Percentiles rank a stretch among this genome's conserved stretches.
Conservation (phyloP, 2,888 invertebrate species). For the Amphipoea lucens region DNA sequence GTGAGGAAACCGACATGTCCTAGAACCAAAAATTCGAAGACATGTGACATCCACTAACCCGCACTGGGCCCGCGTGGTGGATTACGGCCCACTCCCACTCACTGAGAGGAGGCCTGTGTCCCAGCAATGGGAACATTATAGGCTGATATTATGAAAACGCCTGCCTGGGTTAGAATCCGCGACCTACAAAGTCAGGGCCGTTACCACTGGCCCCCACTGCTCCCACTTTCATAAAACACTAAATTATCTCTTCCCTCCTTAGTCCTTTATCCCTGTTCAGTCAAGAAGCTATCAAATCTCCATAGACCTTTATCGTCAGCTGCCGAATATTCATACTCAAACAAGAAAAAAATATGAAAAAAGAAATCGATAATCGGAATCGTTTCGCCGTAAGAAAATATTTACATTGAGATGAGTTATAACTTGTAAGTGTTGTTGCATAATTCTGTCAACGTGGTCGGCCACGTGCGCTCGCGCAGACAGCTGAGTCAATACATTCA, state of each 20-base stretch:
- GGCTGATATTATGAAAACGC: too few species aligned
- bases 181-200: background rate
- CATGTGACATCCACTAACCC: too few species aligned
- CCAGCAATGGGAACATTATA: too few species aligned
- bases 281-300: background rate
- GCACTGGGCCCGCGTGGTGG: too few species aligned
- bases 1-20: too few species aligned
- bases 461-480: conserved; percentile 73
- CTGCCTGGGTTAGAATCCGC: background rate
- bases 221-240: background rate
- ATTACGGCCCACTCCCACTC: too few species aligned
- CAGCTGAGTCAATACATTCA: conserved; percentile 74
- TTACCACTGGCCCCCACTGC: background rate
- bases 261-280: background rate
- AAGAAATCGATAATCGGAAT: conserved; percentile 48
- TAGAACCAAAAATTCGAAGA: too few species aligned
- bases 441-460: conserved; percentile 63
- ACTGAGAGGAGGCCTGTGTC: too few species aligned
- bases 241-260: background rate
- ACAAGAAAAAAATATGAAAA: conserved; percentile 8
- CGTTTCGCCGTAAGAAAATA: conserved; percentile 62
- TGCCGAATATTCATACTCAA: background rate
- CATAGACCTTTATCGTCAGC: conserved; percentile 3
- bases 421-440: conserved; percentile 52
- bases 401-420: conserved; percentile 62